Evolutionary conservation across 2,797 vertebrate genomes (phyloP).

Genomic region (Neostethus bicornis): DNA sequence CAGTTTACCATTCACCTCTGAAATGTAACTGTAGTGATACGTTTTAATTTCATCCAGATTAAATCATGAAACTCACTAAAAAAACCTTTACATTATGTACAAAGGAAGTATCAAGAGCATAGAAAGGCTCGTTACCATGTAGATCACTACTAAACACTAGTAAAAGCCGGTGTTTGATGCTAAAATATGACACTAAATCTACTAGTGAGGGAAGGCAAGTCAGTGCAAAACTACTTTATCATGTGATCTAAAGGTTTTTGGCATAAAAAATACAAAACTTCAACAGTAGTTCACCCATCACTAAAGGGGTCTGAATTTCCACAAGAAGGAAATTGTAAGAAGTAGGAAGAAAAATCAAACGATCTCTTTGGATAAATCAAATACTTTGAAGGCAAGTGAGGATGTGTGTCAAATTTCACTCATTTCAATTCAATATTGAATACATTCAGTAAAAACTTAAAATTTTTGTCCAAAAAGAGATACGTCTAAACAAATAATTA

Average conservation of each 20-base stretch:
- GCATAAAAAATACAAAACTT: constrained; percentile 29
- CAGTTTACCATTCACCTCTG: constrained; percentile 4
- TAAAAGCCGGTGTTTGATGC: constrained; percentile 41
- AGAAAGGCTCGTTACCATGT: constrained; percentile 36
- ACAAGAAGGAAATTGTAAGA: neutral
- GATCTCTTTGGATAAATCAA: constrained; percentile 66
- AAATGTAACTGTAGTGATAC: neutral
- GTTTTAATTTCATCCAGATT: neutral
- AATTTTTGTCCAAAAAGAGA: constrained; percentile 43
- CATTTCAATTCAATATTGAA: constrained; percentile 45
- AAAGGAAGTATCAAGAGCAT: constrained; percentile 32
- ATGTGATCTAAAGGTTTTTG: constrained; percentile 37
- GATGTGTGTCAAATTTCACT: constrained; percentile 40
- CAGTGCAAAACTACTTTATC: constrained; percentile 39
- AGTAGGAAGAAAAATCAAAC: constrained; percentile 23
- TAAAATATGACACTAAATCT: constrained; percentile 23
- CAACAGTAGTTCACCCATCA: constrained; percentile 20
- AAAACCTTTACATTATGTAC: constrained; percentile 43
- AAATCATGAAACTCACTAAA: no score
- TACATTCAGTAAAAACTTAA: constrained; percentile 67
- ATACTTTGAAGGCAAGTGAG: constrained; percentile 68
- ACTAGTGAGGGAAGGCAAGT: constrained; percentile 51
- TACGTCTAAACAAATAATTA: constrained; percentile 19
- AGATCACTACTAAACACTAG: constrained; percentile 28
- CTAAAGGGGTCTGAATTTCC: constrained; percentile 2